Conservation (phyloP, 30 jellyfish, hydroid and myxozoan species). For the Haliclystus octoradiatus region DNA sequence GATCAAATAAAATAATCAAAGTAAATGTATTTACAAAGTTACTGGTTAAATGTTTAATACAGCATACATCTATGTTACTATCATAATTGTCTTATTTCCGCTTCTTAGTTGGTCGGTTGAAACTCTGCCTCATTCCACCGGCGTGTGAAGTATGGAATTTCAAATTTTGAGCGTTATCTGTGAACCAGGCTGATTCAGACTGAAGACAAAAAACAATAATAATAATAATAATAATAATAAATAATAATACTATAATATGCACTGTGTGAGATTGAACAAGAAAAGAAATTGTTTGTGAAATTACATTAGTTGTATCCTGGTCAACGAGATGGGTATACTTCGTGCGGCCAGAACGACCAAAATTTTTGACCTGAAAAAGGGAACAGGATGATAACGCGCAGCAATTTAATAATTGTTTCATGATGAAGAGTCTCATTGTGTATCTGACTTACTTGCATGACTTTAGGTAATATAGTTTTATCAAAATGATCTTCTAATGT, state of each 20-base stretch:
- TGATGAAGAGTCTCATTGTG: too few species aligned
- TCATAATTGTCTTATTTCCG: conserved; percentile 54
- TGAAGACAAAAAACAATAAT: too few species aligned
- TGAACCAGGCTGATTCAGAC: conserved; percentile 86
- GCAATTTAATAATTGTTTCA: too few species aligned
- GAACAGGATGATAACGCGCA: too few species aligned
- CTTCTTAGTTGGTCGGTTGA: conserved; percentile 66
- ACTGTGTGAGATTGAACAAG: background rate
- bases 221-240: background rate
- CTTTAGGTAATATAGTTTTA: conserved; percentile 94
- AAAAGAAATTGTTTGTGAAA: too few species aligned
- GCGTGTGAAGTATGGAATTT: conserved; percentile 83
- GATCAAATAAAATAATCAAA: too few species aligned
- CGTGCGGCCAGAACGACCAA: conserved; percentile 99
- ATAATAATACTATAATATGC: background rate
- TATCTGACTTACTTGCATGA: conserved; percentile 71
- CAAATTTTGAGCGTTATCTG: conserved; percentile 78
- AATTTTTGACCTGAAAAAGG: conserved; percentile 69
- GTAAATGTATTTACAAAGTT: too few species aligned
- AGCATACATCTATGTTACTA: too few species aligned
- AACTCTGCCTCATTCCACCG: conserved; percentile 91
- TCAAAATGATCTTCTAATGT: conserved; percentile 99
- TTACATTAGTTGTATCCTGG: conserved; percentile 93
- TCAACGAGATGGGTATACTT: conserved; percentile 96
- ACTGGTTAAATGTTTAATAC: too few species aligned